Evolutionary conservation across 2,113 vertebrate species (phyloP).

Genomic region (Copsychus sechellarum): DNA sequence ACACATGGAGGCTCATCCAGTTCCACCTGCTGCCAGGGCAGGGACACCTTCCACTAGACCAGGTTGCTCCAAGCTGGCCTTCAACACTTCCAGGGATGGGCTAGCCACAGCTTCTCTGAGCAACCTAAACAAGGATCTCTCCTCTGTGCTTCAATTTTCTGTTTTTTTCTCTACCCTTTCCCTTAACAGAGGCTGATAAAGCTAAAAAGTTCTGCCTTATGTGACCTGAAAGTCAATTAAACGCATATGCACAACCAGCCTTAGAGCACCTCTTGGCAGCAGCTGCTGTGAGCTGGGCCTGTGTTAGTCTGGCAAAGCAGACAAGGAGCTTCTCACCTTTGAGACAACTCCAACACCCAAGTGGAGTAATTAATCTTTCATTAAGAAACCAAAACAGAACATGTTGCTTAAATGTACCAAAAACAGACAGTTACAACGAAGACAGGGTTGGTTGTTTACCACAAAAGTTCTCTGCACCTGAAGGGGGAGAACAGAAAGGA

Average conservation of each 20-base stretch:
- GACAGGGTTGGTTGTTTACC: background rate
- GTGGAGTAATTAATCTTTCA: background rate
- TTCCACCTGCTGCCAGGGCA: background rate
- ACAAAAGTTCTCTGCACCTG: background rate
- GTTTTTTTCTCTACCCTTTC: background rate
- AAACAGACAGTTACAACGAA: background rate
- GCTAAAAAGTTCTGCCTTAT: background rate
- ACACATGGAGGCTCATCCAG: background rate
- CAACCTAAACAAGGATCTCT: background rate
- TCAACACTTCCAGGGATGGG: background rate
- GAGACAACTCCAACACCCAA: background rate
- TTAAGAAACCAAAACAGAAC: background rate
- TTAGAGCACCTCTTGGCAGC: background rate
- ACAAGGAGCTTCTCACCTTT: background rate
- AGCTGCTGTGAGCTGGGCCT: background rate
- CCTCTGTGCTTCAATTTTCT: background rate
- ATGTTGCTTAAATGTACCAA: background rate
- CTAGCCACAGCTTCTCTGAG: background rate
- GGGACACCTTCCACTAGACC: background rate
- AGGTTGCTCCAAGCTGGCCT: background rate
- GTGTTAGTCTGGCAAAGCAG: background rate
- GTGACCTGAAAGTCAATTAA: background rate
- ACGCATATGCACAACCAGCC: background rate
- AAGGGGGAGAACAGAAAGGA: background rate
- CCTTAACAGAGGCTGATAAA: background rate